Conservation (phyloP, 1,140 invertebrate species). For the Bombus sibiricus region DNA sequence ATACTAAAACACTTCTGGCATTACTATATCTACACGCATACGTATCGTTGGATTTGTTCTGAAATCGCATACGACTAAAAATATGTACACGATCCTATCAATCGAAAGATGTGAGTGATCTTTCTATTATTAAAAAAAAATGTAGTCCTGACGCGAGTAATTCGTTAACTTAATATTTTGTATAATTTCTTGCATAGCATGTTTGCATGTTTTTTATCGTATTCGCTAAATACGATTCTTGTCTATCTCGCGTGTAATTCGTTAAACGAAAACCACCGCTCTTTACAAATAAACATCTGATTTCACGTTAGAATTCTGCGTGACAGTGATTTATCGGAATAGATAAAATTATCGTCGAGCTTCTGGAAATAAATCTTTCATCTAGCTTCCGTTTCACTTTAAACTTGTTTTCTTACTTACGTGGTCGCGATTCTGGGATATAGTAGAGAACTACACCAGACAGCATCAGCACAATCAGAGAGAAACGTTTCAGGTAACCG, state of each 20-base stretch:
- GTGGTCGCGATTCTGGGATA: slow-evolving; percentile 68
- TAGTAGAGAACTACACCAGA: slow-evolving; percentile 67
- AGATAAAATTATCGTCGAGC: not conserved
- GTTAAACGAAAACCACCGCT: not conserved
- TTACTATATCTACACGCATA: no score
- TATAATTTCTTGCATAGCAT: not conserved
- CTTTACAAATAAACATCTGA: not conserved
- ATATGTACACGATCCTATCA: no score
- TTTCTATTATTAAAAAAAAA: no score
- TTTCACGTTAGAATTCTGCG: not conserved
- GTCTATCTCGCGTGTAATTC: not conserved
- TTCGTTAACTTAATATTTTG: not conserved
- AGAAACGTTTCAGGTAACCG: slow-evolving; percentile 59
- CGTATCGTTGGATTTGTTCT: no score
- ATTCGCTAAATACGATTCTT: not conserved
- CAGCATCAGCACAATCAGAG: slow-evolving; percentile 60
- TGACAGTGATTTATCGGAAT: not conserved
- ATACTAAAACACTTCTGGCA: not conserved
- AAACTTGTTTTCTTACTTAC: slow-evolving; percentile 60
- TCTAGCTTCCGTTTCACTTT: not conserved
- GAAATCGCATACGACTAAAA: no score
- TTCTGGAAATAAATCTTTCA: not conserved
- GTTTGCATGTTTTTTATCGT: not conserved
- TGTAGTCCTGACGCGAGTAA: no score
- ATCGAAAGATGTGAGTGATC: no score